Evolutionary conservation across 2,113 vertebrate genomes (phyloP).

Genomic region (Alligator sinensis): DNA sequence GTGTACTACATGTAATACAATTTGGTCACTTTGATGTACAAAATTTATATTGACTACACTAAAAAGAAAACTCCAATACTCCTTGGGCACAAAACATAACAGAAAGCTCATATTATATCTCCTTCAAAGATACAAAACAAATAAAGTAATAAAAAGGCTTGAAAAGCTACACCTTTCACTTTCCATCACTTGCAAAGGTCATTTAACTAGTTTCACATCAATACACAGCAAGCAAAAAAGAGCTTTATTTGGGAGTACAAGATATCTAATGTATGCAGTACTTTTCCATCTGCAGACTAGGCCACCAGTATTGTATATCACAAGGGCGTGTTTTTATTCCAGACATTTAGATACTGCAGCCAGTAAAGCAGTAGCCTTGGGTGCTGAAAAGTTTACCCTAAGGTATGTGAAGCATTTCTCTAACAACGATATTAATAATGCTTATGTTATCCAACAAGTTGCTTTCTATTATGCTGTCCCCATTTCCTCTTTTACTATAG

Average conservation of each 20-base stretch:
- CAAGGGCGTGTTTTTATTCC: neutral
- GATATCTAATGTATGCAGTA: neutral
- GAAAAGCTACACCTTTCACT: neutral
- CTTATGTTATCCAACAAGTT: neutral
- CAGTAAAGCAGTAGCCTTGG: neutral
- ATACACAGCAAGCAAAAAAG: fast-evolving
- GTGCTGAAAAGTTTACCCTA: neutral
- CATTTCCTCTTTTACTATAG: neutral
- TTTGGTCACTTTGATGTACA: neutral
- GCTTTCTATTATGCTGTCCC: neutral
- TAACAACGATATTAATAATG: neutral
- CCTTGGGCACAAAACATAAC: neutral
- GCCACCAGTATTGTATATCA: neutral
- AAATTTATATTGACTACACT: neutral
- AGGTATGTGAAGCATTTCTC: neutral
- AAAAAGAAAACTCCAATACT: neutral
- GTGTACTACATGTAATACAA: neutral
- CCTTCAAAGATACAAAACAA: neutral
- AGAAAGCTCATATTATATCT: neutral
- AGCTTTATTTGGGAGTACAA: neutral
- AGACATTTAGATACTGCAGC: neutral
- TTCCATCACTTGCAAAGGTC: neutral
- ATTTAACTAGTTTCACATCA: neutral
- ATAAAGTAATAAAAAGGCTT: neutral
- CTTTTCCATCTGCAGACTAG: neutral